Evolutionary conservation across 2,888 invertebrate genomes (phyloP).

Genomic region (Psylliodes chrysocephalus): DNA sequence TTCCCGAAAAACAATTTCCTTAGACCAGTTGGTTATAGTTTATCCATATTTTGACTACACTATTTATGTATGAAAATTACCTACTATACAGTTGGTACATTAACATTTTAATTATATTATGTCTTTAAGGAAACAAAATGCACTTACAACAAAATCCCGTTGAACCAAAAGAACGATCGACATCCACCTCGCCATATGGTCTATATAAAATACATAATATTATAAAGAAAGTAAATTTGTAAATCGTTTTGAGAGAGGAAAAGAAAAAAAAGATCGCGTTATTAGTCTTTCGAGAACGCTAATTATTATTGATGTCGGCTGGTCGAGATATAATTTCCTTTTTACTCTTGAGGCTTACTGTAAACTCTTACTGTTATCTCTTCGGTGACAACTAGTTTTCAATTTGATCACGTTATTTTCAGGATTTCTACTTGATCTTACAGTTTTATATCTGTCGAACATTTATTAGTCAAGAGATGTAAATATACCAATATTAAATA

Average conservation of each 20-base stretch:
- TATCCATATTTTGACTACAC: no score
- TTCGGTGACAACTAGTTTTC: slow-evolving; percentile 23
- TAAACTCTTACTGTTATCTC: slow-evolving; percentile 32
- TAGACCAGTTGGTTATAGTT: no score
- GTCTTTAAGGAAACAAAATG: not conserved
- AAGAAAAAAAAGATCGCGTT: not conserved
- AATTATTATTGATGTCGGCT: not conserved
- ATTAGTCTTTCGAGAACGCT: slow-evolving; percentile 9
- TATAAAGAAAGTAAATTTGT: slow-evolving; percentile 25
- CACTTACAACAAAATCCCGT: not conserved
- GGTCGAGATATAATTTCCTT: slow-evolving; percentile 26
- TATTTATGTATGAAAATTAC: no score
- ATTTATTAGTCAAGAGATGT: not conserved
- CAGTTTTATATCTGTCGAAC: slow-evolving; percentile 22
- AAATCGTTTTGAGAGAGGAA: not conserved
- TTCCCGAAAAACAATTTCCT: no score
- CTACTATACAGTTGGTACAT: no score
- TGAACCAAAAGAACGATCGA: not conserved
- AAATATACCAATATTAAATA: no score
- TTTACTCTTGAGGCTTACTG: slow-evolving; percentile 26
- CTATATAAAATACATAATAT: slow-evolving; percentile 17
- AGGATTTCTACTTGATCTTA: slow-evolving; percentile 27
- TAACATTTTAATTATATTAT: no score
- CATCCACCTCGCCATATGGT: slow-evolving; percentile 13
- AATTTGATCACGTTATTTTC: slow-evolving; percentile 18